A percentile compares a stretch with the other conserved stretches of the same genome.
Evolutionary conservation across 2,113 vertebrate genomes (phyloP).

Genomic region (Gymnogyps californianus): DNA sequence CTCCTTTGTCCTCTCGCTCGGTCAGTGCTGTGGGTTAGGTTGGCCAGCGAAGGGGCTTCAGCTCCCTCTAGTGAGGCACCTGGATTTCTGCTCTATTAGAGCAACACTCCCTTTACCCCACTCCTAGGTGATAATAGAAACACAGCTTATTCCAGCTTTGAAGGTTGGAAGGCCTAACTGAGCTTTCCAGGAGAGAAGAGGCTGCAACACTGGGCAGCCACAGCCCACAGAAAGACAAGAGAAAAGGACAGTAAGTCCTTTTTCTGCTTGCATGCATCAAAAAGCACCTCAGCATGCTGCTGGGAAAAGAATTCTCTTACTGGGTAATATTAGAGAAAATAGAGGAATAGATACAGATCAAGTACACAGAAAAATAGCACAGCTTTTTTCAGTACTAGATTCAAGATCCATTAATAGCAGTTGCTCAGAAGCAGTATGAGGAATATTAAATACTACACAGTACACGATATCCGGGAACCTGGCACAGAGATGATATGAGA

Average conservation of each 20-base stretch:
- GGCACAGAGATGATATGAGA: not conserved
- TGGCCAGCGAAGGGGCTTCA: not conserved
- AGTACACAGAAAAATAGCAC: not conserved
- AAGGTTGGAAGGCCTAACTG: fast-evolving
- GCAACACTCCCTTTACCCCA: fast-evolving
- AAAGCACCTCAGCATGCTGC: not conserved
- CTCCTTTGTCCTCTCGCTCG: not conserved
- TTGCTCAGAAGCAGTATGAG: not conserved
- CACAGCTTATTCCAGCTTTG: fast-evolving
- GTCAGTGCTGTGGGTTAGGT: not conserved
- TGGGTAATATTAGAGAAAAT: not conserved
- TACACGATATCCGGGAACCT: not conserved
- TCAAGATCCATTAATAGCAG: not conserved
- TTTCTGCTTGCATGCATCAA: not conserved
- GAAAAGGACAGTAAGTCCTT: not conserved
- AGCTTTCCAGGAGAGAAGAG: not conserved
- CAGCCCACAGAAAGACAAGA: not conserved
- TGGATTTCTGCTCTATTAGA: not conserved
- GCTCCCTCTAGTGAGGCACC: constrained; percentile 49
- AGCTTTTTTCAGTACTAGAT: not conserved
- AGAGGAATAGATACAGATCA: not conserved
- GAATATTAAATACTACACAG: not conserved
- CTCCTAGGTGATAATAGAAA: fast-evolving
- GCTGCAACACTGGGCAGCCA: not conserved
- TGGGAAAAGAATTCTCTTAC: not conserved